Evolutionary conservation across 1,140 invertebrate genomes (phyloP).

Genomic region (Danaus plexippus): DNA sequence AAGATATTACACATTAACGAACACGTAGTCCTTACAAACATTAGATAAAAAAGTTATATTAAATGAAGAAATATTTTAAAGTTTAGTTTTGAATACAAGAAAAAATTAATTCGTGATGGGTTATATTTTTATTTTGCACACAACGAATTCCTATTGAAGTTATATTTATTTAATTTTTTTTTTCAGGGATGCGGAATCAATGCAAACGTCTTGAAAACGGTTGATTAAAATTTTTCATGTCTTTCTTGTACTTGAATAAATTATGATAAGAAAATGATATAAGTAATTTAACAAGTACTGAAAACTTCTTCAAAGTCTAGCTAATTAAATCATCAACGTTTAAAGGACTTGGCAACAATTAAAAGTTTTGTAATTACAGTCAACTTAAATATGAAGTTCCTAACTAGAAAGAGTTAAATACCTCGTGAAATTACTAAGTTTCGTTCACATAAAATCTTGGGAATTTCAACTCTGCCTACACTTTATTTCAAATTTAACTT

Average conservation of each 20-base stretch:
- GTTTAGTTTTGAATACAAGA: no score
- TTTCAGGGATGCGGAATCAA: slow-evolving; percentile 35
- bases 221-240: background rate
- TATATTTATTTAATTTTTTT: slow-evolving; percentile 3
- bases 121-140: slow-evolving; percentile 3
- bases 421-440: background rate
- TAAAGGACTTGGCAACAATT: no score
- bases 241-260: no score
- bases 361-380: no score
- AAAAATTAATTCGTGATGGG: background rate
- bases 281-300: background rate
- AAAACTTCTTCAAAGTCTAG: background rate
- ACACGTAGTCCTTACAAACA: background rate
- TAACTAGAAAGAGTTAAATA: background rate
- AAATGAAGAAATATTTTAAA: no score
- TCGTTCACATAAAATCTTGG: no score
- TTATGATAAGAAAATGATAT: no score
- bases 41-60: background rate
- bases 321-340: no score
- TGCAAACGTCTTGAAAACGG: slow-evolving; percentile 18
- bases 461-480: no score
- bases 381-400: slow-evolving; percentile 1
- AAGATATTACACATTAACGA: background rate
- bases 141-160: no score
- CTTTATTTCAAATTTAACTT: no score